Evolutionary conservation across 2,797 vertebrate species (phyloP).

Genomic region (Pantherophis vulpinus): DNA sequence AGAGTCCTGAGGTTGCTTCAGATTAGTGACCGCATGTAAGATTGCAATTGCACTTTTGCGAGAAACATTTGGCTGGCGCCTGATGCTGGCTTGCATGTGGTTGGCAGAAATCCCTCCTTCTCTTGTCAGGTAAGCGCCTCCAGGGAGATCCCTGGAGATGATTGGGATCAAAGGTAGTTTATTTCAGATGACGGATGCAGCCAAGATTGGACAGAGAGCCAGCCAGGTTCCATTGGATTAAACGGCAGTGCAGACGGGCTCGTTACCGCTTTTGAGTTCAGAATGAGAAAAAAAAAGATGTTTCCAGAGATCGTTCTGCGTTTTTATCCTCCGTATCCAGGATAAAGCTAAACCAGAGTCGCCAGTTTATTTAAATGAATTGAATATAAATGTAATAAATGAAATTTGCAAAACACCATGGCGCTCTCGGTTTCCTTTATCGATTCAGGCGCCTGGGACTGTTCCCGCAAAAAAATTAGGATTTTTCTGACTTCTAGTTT

Average conservation of each 20-base stretch:
- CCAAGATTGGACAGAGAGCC: not conserved
- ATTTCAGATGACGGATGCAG: not conserved
- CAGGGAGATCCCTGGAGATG: not conserved
- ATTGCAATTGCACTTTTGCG: constrained; percentile 8
- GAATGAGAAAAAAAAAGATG: too few relatives aligned
- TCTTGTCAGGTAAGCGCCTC: constrained; percentile 14
- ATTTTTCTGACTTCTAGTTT: not conserved
- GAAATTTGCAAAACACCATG: too few relatives aligned
- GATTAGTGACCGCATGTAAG: constrained; percentile 9
- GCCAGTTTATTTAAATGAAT: too few relatives aligned
- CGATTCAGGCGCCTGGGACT: too few relatives aligned
- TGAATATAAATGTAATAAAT: too few relatives aligned
- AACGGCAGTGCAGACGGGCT: not conserved
- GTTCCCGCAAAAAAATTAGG: not conserved
- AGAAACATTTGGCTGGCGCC: not conserved
- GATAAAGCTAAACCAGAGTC: too few relatives aligned
- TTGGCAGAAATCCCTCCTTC: not conserved
- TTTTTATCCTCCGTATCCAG: not conserved
- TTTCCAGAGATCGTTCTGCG: not conserved
- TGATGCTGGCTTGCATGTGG: not conserved
- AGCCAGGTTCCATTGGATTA: not conserved
- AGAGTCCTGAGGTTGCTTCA: not conserved
- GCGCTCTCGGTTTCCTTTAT: not conserved
- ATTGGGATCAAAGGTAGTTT: not conserved
- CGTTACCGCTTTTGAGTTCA: too few relatives aligned